Base-by-base conservation (phyloP, 2,888 invertebrate genomes). In the Coelogynopora nodosa region DNA sequence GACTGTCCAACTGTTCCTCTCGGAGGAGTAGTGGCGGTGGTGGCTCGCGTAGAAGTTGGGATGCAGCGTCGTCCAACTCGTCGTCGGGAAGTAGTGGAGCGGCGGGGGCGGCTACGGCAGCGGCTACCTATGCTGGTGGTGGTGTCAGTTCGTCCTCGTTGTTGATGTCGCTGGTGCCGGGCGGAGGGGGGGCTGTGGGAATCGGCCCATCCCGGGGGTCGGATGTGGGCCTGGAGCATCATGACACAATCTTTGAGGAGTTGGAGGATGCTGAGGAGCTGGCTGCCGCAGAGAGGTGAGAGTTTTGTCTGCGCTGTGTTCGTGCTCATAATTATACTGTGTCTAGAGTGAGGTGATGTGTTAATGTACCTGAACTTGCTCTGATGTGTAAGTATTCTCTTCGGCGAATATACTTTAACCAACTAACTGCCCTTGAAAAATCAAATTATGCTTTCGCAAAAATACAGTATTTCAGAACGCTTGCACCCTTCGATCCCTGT, bases 161-260 rank as follows among this genome's bases (percentile, higher is more conserved):
- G 10, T 26, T 74, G 23, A 10, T n/a, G 74, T 26, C 74, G 2
- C 2, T 13, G 27, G 5, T 2, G 18, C 5, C 10, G 5, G 74
- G 74, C 18, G 74, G 23, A 23, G 74, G 74, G 74, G 49, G 49
- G 49, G 49, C 49, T 49, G 18, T 49, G 18, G 49, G 49, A 5
- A 26, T 5, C 2, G 74, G 74, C 2, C 2, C 10, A 23, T 26
- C 18, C 23, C 5, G 74, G 27, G 74, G 74, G 2, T 74, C 74
- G 18, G 74, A 74, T 74, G 74, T 74, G 5, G 74, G 74, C 23
- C 27, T 74, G 23, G 74, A 74, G 74, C 74, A 74, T 74, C 74
- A 74, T 74, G 74, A 74, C 23, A 74, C 74, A 2, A 74, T 74
- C 74, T 74, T 74, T 74, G 74, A 74, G 74, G 74, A 74, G 23